These are phyloP conservation scores for Xiphydria camelus DNA, from an alignment of 2,888 invertebrate genomes.

Conservation along the genomic window DNA sequence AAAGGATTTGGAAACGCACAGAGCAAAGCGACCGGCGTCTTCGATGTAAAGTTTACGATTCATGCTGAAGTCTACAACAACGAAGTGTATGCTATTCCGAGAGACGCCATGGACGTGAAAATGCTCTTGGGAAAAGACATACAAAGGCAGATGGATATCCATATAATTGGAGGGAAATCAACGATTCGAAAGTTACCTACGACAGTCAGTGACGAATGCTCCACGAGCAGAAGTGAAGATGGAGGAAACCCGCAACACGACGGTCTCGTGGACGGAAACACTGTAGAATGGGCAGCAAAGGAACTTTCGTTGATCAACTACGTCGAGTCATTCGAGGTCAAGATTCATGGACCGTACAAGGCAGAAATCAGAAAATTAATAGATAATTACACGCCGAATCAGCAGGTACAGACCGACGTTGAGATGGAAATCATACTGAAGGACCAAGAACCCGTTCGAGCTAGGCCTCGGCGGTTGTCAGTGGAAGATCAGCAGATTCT, in stretches of 20 bases:
- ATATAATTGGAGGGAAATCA: constrained; percentile 9
- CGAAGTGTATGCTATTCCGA: constrained; percentile 10
- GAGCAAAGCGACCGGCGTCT: not conserved
- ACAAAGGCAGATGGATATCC: constrained; percentile 11
- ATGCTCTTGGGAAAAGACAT: constrained; percentile 14
- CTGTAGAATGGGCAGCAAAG: not conserved
- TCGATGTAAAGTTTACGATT: not conserved
- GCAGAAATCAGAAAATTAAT: constrained; percentile 4
- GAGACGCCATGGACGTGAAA: constrained; percentile 6
- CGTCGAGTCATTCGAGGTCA: not conserved
- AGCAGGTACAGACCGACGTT: constrained; percentile 7
- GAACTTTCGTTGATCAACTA: constrained; percentile 3
- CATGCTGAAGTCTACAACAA: constrained; percentile 1
- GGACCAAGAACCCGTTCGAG: constrained; percentile 16
- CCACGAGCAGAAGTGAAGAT: not conserved
- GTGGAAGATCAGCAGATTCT: constrained; percentile 18
- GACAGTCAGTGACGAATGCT: not conserved
- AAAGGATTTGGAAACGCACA: constrained; percentile 7
- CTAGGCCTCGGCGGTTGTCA: not conserved
- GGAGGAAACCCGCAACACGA: not conserved
- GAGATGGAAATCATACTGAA: constrained; percentile 17
- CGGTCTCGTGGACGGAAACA: not conserved
- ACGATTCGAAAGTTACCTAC: constrained; percentile 5
- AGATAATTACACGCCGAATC: not conserved
- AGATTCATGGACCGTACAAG: constrained; percentile 2